Evolutionary conservation across 2,888 invertebrate genomes (phyloP).

Genomic region (Ectemnius lituratus): DNA sequence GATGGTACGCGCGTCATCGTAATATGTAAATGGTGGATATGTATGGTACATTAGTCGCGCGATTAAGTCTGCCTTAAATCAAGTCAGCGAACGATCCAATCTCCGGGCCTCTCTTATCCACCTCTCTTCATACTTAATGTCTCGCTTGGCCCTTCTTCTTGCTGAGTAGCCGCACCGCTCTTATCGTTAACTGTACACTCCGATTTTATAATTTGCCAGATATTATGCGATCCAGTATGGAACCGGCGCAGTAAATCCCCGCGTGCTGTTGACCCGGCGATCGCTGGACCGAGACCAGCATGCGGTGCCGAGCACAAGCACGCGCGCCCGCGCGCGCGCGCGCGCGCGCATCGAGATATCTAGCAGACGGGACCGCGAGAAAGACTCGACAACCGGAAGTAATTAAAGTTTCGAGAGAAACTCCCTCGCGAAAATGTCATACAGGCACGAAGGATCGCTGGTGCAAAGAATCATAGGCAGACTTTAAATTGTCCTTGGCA

Average conservation of each 20-base stretch:
- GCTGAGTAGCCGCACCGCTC: background rate
- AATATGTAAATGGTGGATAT: too few relatives aligned
- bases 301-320: slow-evolving; percentile 38
- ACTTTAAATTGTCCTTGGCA: background rate
- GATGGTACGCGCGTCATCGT: too few relatives aligned
- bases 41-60: background rate
- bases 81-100: background rate
- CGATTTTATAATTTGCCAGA: slow-evolving; percentile 68
- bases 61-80: background rate
- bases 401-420: slow-evolving; percentile 65
- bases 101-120: too few relatives aligned
- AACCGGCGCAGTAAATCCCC: slow-evolving; percentile 65
- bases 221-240: slow-evolving; percentile 64
- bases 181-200: slow-evolving; percentile 57
- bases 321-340: background rate
- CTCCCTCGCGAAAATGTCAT: slow-evolving; percentile 16
- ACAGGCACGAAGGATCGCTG: slow-evolving; percentile 24
- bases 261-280: slow-evolving; percentile 73
- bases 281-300: slow-evolving; percentile 73
- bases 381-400: slow-evolving; percentile 63
- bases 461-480: slow-evolving; percentile 18
- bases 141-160: too few relatives aligned
- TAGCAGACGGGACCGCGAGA: slow-evolving; percentile 36
- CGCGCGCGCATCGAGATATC: slow-evolving; percentile 52
- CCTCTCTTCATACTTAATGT: too few relatives aligned